These are phyloP conservation scores for Dryomyza anilis DNA, from an alignment of 2,888 invertebrate species.

Conservation along the genomic window DNA sequence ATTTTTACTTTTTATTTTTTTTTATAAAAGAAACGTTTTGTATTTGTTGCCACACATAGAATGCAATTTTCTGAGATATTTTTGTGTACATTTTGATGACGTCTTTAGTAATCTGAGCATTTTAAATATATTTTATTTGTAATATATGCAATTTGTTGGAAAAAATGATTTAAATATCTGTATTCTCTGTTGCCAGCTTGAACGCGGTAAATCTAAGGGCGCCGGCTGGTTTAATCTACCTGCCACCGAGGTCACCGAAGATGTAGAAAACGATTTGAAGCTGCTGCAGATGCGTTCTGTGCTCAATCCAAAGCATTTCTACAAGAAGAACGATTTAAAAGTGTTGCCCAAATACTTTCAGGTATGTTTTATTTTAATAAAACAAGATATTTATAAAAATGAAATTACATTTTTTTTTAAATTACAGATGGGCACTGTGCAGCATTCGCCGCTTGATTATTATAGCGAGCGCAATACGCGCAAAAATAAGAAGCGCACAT, in stretches of 20 bases:
- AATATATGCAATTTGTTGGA: too few species aligned
- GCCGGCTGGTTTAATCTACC: conserved; percentile 88
- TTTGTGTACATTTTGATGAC: conserved; percentile 53
- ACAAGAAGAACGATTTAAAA: conserved; percentile 89
- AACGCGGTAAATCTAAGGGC: conserved; percentile 82
- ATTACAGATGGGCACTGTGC: conserved; percentile 78
- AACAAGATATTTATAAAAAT: not conserved
- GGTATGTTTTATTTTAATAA: conserved; percentile 62
- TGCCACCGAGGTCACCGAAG: conserved; percentile 87
- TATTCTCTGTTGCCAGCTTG: conserved; percentile 66
- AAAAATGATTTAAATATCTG: conserved; percentile 16
- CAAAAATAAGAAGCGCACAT: conserved; percentile 83
- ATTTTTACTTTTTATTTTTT: too few species aligned
- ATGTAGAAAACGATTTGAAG: conserved; percentile 84
- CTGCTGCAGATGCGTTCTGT: conserved; percentile 91
- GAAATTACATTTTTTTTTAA: conserved; percentile 57
- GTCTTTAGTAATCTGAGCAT: conserved; percentile 62
- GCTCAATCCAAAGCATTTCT: conserved; percentile 91
- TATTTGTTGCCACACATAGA: conserved; percentile 35
- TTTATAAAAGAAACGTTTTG: conserved; percentile 38
- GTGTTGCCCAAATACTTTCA: conserved; percentile 92
- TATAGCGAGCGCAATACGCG: conserved; percentile 82
- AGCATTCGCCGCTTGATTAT: conserved; percentile 87
- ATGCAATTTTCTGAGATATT: conserved; percentile 40
- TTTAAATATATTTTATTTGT: not conserved